Conservation (phyloP, 2,888 invertebrate genomes). For the Caenorhabditis sp. region DNA sequence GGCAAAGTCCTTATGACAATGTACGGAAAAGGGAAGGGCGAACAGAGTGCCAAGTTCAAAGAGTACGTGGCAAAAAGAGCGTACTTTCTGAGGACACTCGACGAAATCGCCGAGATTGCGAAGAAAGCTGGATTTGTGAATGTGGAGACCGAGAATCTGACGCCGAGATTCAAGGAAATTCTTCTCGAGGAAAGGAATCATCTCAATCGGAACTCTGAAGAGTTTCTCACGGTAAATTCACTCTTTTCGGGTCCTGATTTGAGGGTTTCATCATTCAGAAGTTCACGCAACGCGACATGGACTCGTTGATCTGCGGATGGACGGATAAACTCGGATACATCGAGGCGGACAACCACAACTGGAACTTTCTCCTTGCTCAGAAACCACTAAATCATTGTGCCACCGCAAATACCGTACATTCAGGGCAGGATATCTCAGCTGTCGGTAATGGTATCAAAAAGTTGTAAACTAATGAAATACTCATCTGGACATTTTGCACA, state of each 20-base stretch:
- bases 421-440: too few relatives aligned
- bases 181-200: conserved; percentile 81
- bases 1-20: conserved; percentile 82
- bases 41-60: conserved; percentile 79
- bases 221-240: conserved; percentile 80
- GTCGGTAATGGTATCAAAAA: too few relatives aligned
- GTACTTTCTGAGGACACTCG: conserved; percentile 81
- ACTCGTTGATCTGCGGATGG: conserved; percentile 81
- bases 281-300: conserved; percentile 81
- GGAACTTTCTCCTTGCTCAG: conserved; percentile 79
- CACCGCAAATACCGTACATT: too few relatives aligned
- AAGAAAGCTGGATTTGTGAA: conserved; percentile 81
- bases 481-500: too few relatives aligned
- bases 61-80: conserved; percentile 82
- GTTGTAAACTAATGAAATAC: too few relatives aligned
- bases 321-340: conserved; percentile 80
- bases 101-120: conserved; percentile 80
- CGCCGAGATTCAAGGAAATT: conserved; percentile 81
- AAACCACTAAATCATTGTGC: too few relatives aligned
- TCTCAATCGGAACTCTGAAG: conserved; percentile 80
- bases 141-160: conserved; percentile 81
- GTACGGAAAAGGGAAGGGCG: conserved; percentile 82
- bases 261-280: conserved; percentile 76
- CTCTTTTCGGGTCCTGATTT: not conserved
- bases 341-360: conserved; percentile 80